Base-by-base conservation (phyloP, 2,113 vertebrate genomes). In the Sorex araneus region DNA sequence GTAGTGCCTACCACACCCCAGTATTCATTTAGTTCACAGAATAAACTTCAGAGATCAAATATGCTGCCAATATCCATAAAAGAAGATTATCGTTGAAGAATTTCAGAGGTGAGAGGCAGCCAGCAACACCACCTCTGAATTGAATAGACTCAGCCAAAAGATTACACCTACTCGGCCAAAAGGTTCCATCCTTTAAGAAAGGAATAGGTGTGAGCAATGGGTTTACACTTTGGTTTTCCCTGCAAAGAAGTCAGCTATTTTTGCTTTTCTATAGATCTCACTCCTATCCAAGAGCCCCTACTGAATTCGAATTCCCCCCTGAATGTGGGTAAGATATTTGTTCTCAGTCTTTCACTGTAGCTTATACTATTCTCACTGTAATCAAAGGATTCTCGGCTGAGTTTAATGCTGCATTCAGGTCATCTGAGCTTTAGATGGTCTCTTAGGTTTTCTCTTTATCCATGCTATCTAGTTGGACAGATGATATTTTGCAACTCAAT, bases 41-140 rank as follows among this genome's bases (percentile, higher is more conserved):
- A 34, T 84, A 67, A 47, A 16, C 47, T 75, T 84, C 57, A 40
- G 4, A 91, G 81, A 78, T 87, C 66, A 69, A 28, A 36, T 57
- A 21, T 54, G 4, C 64, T 67, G 67, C 85, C 71, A 36, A 2
- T 28, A 63, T 60, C 75, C 21, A 36, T 6, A 45, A 78, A 60
- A 90, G 36, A 86, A 82, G 57, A 36, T 74, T n/a, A 23, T 30
- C 50, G 19, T 0, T 79, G 43, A 85, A 77, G 83, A 78, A 6
- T 11, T 9, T 34, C 28, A 25, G 6, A 75, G 75, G 30, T 30
- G 18, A 27, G 54, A 50, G 25, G 32, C 57, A 73, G 70, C 40
- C 10, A 19, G 28, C 23, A 66, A 54, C 36, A 27, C 63, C 27
- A 16, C 57, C 43, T 74, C 45, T 79, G 21, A 85, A 79, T 8